A percentile compares a stretch with the other conserved stretches of the same genome.
phyloP scores from a whole-genome alignment of 2,113 vertebrate species.

The Serranochromis macrocephalus region DNA sequence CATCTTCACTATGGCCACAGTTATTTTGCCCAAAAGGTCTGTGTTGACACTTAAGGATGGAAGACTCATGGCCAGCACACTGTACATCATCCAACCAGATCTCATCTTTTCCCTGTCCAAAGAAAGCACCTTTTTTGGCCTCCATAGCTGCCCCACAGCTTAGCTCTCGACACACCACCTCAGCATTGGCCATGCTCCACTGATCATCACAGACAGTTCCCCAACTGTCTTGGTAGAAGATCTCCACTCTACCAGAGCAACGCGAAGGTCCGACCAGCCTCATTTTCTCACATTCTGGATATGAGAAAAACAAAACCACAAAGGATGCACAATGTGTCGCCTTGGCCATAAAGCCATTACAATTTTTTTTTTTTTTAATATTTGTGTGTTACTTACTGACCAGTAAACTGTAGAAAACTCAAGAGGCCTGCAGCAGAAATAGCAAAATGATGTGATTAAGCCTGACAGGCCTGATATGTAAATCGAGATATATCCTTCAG shows the following conservation, averaged over 20 bases:
- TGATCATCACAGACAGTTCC: constrained; percentile 58
- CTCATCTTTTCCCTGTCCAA: constrained; percentile 21
- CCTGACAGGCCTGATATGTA: not conserved
- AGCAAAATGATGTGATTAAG: not conserved
- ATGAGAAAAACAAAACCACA: not conserved
- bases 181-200: constrained; percentile 40
- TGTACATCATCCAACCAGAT: constrained; percentile 60
- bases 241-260: constrained; percentile 54
- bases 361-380: no score
- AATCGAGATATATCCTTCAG: not conserved
- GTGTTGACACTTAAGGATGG: constrained; percentile 30
- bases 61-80: constrained; percentile 38
- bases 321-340: not conserved
- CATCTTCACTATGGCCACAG: constrained; percentile 55
- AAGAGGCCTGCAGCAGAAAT: constrained; percentile 41
- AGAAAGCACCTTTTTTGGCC: not conserved
- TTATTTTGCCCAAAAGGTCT: not conserved
- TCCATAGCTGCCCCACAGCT: constrained; percentile 35
- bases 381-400: constrained; percentile 10
- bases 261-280: constrained; percentile 26
- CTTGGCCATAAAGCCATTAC: not conserved
- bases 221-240: constrained; percentile 23
- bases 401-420: constrained; percentile 9
- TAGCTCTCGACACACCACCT: constrained; percentile 42
- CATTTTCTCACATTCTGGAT: constrained; percentile 34